A percentile compares a stretch with the other conserved stretches of the same genome.
Conservation (phyloP, 1,140 invertebrate species). For the Reticulitermes speratus region DNA sequence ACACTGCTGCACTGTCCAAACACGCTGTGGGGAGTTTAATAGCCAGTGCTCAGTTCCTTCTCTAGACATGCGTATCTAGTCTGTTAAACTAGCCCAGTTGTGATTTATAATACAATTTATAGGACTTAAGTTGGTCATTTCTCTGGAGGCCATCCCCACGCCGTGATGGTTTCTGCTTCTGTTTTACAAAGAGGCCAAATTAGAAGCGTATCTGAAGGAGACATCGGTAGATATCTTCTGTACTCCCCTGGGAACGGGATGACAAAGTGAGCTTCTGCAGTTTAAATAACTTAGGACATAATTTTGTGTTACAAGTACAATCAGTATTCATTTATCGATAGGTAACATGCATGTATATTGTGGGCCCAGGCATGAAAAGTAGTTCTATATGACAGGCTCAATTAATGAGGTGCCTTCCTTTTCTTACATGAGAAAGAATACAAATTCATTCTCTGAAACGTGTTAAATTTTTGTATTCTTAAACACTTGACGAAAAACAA, state of each 20-base stretch:
- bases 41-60: neutral
- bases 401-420: too few species aligned
- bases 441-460: too few species aligned
- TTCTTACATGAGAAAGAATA: too few species aligned
- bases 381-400: too few species aligned
- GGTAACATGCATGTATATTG: neutral
- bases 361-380: neutral
- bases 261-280: neutral
- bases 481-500: too few species aligned
- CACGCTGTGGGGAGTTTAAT: neutral
- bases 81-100: neutral
- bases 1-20: neutral
- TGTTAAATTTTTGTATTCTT: too few species aligned
- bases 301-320: neutral
- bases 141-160: neutral
- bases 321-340: neutral
- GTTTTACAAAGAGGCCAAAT: conserved; percentile 9
- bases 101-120: conserved; percentile 20
- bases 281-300: neutral
- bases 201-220: neutral
- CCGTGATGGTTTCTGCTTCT: neutral
- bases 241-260: neutral
- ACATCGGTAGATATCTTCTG: neutral
- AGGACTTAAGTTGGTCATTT: neutral
- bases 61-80: neutral